Percentiles rank a stretch among this genome's conserved stretches.
These are phyloP conservation scores for Dyspetes luteomarginatus DNA, from an alignment of 2,888 invertebrate genomes.

Conservation along the genomic window DNA sequence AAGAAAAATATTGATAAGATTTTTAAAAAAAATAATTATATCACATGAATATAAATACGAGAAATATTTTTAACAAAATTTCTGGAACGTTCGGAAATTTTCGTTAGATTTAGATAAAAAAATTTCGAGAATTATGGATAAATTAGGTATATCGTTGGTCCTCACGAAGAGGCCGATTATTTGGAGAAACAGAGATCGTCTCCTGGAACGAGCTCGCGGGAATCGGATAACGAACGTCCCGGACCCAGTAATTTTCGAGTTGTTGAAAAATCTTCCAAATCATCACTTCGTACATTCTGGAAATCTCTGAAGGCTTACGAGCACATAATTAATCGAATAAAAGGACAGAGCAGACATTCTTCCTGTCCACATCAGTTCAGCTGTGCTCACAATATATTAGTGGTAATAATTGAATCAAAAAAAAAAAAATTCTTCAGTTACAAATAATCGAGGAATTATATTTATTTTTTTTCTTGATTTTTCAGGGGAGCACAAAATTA, in stretches of 20 bases:
- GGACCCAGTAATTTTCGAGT: slow-evolving; percentile 45
- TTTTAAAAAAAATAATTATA: too few species aligned
- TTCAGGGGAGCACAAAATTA: slow-evolving; percentile 86
- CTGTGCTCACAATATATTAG: slow-evolving; percentile 86
- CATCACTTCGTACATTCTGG: slow-evolving; percentile 80
- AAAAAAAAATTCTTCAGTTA: too few species aligned
- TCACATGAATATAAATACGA: too few species aligned
- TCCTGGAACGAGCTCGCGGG: slow-evolving; percentile 41
- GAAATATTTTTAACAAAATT: too few species aligned
- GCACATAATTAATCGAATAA: slow-evolving; percentile 83
- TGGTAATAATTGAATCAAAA: slow-evolving; percentile 79
- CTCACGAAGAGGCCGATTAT: slow-evolving; percentile 85
- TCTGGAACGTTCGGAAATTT: too few species aligned
- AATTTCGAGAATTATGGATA: slow-evolving; percentile 44
- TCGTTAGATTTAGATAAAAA: too few species aligned
- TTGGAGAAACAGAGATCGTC: slow-evolving; percentile 70
- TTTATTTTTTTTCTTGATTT: slow-evolving; percentile 64
- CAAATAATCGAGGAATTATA: too few species aligned
- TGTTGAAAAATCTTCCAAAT: slow-evolving; percentile 73
- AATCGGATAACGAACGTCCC: slow-evolving; percentile 10
- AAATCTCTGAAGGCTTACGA: slow-evolving; percentile 83
- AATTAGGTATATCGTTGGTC: slow-evolving; percentile 86
- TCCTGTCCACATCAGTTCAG: slow-evolving; percentile 87
- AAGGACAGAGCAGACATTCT: slow-evolving; percentile 83
- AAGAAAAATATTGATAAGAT: neutral